A percentile compares a stretch with the other conserved stretches of the same genome.
Evolutionary conservation across 2,888 invertebrate species (phyloP).

Genomic region (Drosophila greeni): DNA sequence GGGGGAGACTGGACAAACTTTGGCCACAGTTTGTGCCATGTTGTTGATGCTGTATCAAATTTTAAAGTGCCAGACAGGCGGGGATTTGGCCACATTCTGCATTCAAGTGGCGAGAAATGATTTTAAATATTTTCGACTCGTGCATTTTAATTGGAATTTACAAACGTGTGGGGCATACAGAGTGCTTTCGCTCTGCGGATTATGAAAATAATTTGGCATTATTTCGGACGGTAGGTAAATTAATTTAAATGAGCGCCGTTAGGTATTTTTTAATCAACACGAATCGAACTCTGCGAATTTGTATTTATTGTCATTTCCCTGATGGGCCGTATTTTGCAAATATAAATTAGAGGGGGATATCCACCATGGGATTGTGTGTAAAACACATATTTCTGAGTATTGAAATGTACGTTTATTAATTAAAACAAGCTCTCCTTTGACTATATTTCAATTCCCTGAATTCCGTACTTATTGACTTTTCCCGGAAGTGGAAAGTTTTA

Average conservation of each 20-base stretch:
- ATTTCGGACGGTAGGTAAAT: slow-evolving; percentile 18
- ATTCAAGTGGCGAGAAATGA: slow-evolving; percentile 39
- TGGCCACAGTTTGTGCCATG: slow-evolving; percentile 54
- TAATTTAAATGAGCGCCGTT: slow-evolving; percentile 30
- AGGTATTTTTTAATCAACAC: slow-evolving; percentile 16
- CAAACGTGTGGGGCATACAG: slow-evolving; percentile 16
- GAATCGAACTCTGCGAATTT: not conserved
- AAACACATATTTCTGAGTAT: not conserved
- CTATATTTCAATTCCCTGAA: slow-evolving; percentile 1
- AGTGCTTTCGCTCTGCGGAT: slow-evolving; percentile 18
- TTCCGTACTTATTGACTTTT: slow-evolving; percentile 11
- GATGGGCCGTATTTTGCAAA: not conserved
- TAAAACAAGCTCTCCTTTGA: slow-evolving; percentile 16
- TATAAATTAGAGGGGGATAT: not conserved
- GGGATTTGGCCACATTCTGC: slow-evolving; percentile 24
- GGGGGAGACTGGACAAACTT: slow-evolving; percentile 48
- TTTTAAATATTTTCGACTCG: slow-evolving; percentile 34
- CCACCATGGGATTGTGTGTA: not conserved
- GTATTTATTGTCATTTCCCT: slow-evolving; percentile 5
- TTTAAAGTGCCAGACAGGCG: slow-evolving; percentile 35
- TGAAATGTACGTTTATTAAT: slow-evolving; percentile 7
- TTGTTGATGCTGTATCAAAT: slow-evolving; percentile 60
- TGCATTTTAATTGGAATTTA: slow-evolving; percentile 33
- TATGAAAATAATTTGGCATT: slow-evolving; percentile 20
- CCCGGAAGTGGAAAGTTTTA: slow-evolving; percentile 8